Conservation (phyloP, 2,797 vertebrate genomes). For the Phaenicophaeus curvirostris region DNA sequence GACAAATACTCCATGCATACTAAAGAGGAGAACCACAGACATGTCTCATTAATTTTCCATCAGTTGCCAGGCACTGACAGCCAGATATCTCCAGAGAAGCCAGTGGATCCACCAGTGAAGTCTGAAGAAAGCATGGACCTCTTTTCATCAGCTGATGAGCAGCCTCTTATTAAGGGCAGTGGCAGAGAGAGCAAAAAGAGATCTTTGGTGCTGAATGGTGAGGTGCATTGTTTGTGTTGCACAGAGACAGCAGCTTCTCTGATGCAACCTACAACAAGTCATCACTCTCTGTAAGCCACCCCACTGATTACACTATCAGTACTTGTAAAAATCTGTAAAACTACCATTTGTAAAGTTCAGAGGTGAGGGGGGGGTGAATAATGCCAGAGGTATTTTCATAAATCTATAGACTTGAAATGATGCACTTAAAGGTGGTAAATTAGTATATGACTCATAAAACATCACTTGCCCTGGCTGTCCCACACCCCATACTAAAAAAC, state of each 20-base stretch:
- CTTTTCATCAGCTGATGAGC: neutral
- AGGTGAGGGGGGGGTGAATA: neutral
- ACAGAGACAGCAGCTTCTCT: neutral
- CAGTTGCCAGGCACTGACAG: rapidly evolving
- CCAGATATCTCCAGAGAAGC: neutral
- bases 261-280: neutral
- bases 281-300: neutral
- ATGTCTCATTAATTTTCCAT: neutral
- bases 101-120: neutral
- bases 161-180: neutral
- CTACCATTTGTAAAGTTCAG: neutral
- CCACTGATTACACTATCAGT: neutral
- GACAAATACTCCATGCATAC: neutral
- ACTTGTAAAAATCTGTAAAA: neutral
- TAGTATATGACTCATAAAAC: neutral
- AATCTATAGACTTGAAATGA: neutral
- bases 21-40: neutral
- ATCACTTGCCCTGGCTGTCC: neutral
- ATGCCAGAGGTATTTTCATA: neutral
- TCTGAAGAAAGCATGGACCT: neutral
- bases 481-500: neutral
- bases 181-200: neutral
- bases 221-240: neutral
- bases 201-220: neutral
- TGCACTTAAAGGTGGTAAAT: neutral